Evolutionary conservation across 2,797 vertebrate species (phyloP), one percentile per base, ranked within the genome.

Genomic region (Salarias fasciatus): DNA sequence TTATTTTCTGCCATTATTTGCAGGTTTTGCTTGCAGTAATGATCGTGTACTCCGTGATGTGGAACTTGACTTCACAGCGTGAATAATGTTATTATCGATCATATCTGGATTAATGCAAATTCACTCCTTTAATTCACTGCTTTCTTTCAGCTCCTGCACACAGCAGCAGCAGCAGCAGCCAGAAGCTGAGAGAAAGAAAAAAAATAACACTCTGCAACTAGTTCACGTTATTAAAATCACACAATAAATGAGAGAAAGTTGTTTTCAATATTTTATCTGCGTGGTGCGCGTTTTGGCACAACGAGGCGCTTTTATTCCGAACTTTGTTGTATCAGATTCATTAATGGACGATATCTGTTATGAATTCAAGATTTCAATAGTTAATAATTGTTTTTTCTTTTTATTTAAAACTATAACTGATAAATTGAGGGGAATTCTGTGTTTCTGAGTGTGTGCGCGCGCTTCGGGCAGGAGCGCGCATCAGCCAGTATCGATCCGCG

Each of bases 71-170:
- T 71, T 64, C 72, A 33, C 82, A 54, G 77, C 71, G 72, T 84
- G 85, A 85, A 87, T 81, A 85, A 85, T 70, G 82, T 85, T 68
- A 40, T 73, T 63, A 85, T 87, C 77, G 85, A 89, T 85, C 83
- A 79, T 56, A 75, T 70, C 69, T 83, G 75, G 58, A 76, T 77
- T 60, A 46, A 87, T 85, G 80, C 79, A 87, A 69, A 89, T 84
- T 41, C 69, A 6, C 62, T 49, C 28, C 8, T 73, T 72, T 77
- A 66, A 80, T 85, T 74, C 75, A 70, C 61, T 63, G 65, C 33
- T 35, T 35, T 35, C 36, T 43, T 75, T 79, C 12, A 13, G 40
- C 57, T 67, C 52, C 45, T 50, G 57, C 43, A 73, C 55, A 59
- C 57, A 69, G 5, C 70, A 67, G 70, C 68, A 72, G 44, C 40